Evolutionary conservation across 2,797 vertebrate genomes (phyloP).

Genomic region (Spinibarbus caldwelli): DNA sequence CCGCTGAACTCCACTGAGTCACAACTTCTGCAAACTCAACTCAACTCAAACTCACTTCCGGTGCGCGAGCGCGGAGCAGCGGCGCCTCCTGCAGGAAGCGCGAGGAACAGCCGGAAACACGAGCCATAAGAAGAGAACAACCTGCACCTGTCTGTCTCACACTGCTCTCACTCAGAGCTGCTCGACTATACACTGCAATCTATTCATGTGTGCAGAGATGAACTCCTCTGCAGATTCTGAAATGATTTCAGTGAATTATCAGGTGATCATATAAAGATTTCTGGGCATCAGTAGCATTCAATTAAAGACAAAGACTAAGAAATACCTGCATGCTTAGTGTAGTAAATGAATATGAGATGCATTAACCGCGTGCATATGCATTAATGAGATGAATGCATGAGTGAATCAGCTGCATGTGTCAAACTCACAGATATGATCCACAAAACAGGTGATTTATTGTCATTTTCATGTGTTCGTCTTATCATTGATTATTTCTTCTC

Average conservation of each 20-base stretch:
- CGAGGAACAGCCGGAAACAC: not conserved
- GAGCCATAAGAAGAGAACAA: not conserved
- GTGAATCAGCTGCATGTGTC: too few species aligned
- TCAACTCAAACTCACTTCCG: not conserved
- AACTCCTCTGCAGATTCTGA: not conserved
- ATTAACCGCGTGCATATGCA: not conserved
- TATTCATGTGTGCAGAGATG: not conserved
- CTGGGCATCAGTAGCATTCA: too few species aligned
- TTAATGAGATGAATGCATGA: not conserved
- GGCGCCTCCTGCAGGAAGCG: not conserved
- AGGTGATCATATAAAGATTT: not conserved
- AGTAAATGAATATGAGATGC: too few species aligned
- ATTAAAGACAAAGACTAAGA: not conserved
- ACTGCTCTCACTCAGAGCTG: too few species aligned
- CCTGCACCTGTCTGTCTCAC: not conserved
- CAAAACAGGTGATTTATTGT: too few species aligned
- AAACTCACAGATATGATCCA: too few species aligned
- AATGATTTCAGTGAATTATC: not conserved
- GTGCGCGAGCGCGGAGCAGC: not conserved
- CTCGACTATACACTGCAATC: too few species aligned
- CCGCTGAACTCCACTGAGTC: not conserved
- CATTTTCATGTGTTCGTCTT: too few species aligned
- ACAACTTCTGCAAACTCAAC: conserved; percentile 13
- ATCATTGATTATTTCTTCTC: too few species aligned
- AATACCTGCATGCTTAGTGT: not conserved